Base-by-base conservation (phyloP, 1,140 invertebrate species). In the Agrypnia vestita region DNA sequence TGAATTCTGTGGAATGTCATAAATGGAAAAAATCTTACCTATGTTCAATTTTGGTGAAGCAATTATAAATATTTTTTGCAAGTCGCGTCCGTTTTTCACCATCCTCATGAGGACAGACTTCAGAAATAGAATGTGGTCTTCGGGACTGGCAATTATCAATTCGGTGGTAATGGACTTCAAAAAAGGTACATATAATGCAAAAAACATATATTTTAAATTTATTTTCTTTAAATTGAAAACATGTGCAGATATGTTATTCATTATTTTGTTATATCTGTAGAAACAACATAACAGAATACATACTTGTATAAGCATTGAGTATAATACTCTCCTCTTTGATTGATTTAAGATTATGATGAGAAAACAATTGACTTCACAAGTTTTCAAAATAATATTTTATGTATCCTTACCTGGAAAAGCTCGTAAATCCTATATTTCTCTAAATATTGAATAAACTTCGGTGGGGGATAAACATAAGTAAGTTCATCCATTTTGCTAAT, bases 361-460 rank as follows among this genome's bases (percentile, higher is more conserved):
- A 35, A 43, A 62, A 43, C 9, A 17, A 25, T 64, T 25, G 13
- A 44, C 10, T 64, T 35, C 35, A 1, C 25, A 3, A 25, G 10
- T 13, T 25, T 21, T 25, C 0, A 11, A 13, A 7, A 10, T 21
- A 13, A 25, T 62, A 10, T 8, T 25, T 25, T 62, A 10, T 62
- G 0, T 35, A 4, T 0, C 10, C 35, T 67, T 43, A 71, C 67
- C n/a, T 71, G 67, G 19, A 71, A 71, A 13, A 51, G 19, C 49
- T 71, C 46, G 7, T 71, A 71, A n/a, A 71, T 51, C 12, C 46
- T 49, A 49, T 69, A 69, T 69, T 69, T 69, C 17, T 69, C 64
- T 44, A 69, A 17, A 21, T 69, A 69, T 9, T 35, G 64, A 47
- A 69, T 13, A 69, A 69, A 69, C 15, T 47, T 46, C 15, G 64